Percentiles rank a stretch among this genome's conserved stretches.
phyloP scores from a whole-genome alignment of 2,888 invertebrate genomes.

The Tortrix viridana region DNA sequence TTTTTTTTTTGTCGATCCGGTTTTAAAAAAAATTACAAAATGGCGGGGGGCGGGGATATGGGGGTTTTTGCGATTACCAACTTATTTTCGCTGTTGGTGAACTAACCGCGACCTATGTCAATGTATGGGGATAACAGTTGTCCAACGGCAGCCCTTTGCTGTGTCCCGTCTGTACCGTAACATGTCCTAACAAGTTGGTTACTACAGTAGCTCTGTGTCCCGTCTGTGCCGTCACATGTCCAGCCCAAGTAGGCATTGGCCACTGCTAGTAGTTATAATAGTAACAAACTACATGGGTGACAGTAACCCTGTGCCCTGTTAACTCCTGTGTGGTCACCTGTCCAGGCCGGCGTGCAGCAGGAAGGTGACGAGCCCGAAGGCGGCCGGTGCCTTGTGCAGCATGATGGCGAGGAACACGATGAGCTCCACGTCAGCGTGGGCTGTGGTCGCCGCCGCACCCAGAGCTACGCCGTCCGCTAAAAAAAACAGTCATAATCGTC shows the following conservation, averaged over 20 bases:
- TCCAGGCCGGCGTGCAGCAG: constrained; percentile 97
- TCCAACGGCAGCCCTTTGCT: too few relatives aligned
- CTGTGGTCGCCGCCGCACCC: constrained; percentile 98
- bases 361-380: constrained; percentile 99
- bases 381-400: constrained; percentile 99
- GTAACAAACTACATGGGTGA: not conserved
- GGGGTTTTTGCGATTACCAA: too few relatives aligned
- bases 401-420: constrained; percentile 99
- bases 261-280: too few relatives aligned
- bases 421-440: constrained; percentile 97
- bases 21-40: too few relatives aligned
- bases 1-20: too few relatives aligned
- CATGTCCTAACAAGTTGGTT: constrained; percentile 58
- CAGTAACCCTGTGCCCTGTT: not conserved
- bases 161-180: constrained; percentile 45
- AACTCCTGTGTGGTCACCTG: constrained; percentile 67
- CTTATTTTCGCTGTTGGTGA: too few relatives aligned
- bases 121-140: too few relatives aligned
- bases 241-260: too few relatives aligned
- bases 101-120: too few relatives aligned
- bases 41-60: too few relatives aligned
- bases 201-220: too few relatives aligned
- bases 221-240: constrained; percentile 71
- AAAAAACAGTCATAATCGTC: too few relatives aligned
- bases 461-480: constrained; percentile 97